Base-by-base conservation (phyloP, 2,113 vertebrate species). In the Megaceryle maxima region DNA sequence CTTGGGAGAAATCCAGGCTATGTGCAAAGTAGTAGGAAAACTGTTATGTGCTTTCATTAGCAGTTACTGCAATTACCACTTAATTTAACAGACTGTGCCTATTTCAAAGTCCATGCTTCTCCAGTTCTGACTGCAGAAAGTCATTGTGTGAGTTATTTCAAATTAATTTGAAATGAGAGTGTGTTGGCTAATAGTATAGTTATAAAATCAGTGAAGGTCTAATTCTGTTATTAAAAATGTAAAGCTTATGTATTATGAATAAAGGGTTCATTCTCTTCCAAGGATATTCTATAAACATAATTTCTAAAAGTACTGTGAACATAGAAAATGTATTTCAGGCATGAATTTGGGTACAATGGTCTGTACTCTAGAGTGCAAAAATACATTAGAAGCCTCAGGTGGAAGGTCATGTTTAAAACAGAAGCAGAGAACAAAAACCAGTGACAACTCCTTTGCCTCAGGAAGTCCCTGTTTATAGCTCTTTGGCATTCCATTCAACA, bases 181-280 rank as follows among this genome's bases (percentile, higher is more conserved):
- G 80, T 85, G 85, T 94, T 81, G 78, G 94, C 83, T 97, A 90
- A 94, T 91, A 86, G 86, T 96, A 84, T 67, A 94, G 94, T 94
- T 97, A 96, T 83, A 79, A 97, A 96, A 94, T 93, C 96, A 87
- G 83, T 94, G 95, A 97, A 96, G 95, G 94, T 96, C 96, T 95
- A 96, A 97, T 96, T 97, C 92, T 51, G 16, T 97, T 97, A 98
- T 97, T 97, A 97, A 98, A 98, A 97, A 96, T 97, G 95, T 97
- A 98, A 98, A 97, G 92, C 91, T 97, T 95, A 97, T 96, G 88
- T 96, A 94, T 97, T 97, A 98, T 94, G 90, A 95, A 97, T 95
- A 90, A 94, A 92, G 62, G 73, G 83, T 87, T 97, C 92, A 18
- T 97, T 97, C 92, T 95, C 80, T 94, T 87, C 59, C 94, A 93